A percentile compares a stretch with the other conserved stretches of the same genome.
phyloP scores from a whole-genome alignment of 2,888 invertebrate species.

The Hecatera dysodea region DNA sequence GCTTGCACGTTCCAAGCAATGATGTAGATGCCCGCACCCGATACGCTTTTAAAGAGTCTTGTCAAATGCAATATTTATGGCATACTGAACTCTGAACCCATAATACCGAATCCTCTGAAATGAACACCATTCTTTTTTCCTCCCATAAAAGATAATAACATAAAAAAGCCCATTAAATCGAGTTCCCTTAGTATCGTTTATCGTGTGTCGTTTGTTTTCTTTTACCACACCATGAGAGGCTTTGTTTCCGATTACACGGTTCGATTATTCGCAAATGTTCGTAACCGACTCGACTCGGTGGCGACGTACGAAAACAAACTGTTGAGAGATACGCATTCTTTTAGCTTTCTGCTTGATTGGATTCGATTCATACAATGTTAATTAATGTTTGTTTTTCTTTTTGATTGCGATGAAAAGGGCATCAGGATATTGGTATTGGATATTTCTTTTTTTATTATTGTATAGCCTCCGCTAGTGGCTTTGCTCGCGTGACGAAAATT shows the following conservation, averaged over 20 bases:
- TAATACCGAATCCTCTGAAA: background rate
- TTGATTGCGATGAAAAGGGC: constrained; percentile 13
- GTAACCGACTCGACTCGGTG: constrained; percentile 5
- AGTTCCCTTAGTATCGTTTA: constrained; percentile 32
- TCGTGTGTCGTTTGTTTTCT: constrained; percentile 53
- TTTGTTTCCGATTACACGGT: constrained; percentile 62
- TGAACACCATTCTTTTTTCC: background rate
- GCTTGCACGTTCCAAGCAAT: too few species aligned
- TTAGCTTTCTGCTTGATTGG: constrained; percentile 32
- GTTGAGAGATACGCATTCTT: constrained; percentile 19
- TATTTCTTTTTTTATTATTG: background rate
- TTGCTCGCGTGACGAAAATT: too few species aligned
- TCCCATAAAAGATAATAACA: constrained; percentile 32
- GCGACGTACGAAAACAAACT: constrained; percentile 39
- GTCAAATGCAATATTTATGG: background rate
- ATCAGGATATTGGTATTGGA: background rate
- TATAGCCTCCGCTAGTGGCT: too few species aligned
- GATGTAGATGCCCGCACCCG: too few species aligned
- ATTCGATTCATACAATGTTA: constrained; percentile 25
- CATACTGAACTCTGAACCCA: background rate
- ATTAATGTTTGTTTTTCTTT: constrained; percentile 29
- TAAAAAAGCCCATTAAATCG: constrained; percentile 32
- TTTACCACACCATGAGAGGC: constrained; percentile 37
- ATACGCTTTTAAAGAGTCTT: too few species aligned
- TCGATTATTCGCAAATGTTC: constrained; percentile 54